phyloP scores from a whole-genome alignment of 1,140 invertebrate species.

The Chlorops oryzae region DNA sequence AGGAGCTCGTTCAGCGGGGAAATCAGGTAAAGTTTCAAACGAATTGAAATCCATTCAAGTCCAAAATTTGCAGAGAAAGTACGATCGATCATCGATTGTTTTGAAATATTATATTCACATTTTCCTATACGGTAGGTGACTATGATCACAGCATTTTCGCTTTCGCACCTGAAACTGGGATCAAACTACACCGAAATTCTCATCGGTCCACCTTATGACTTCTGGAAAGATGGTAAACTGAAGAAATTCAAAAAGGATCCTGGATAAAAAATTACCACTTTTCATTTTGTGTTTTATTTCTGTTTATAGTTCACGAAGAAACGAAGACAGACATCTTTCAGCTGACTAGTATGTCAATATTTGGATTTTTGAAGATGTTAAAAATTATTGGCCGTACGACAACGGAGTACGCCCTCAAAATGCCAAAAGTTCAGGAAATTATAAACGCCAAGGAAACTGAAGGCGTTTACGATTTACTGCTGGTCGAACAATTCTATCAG shows the following conservation, averaged over 20 bases:
- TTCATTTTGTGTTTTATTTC: neutral
- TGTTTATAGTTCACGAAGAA: neutral
- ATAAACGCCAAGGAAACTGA: slow-evolving; percentile 35
- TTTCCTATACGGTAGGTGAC: slow-evolving; percentile 21
- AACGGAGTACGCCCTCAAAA: slow-evolving; percentile 38
- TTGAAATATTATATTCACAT: too few species aligned
- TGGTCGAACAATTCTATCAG: slow-evolving; percentile 46
- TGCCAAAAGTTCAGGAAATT: slow-evolving; percentile 42
- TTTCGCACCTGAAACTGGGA: slow-evolving; percentile 25
- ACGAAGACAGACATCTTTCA: slow-evolving; percentile 18
- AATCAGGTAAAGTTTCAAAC: slow-evolving; percentile 18
- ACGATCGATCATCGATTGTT: neutral
- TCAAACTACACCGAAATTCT: slow-evolving; percentile 37
- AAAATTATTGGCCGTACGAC: slow-evolving; percentile 33
- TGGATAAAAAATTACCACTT: neutral
- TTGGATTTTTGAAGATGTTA: slow-evolving; percentile 32
- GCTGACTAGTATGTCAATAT: slow-evolving; percentile 28
- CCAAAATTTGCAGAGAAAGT: too few species aligned
- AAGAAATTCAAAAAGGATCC: neutral
- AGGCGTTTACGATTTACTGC: slow-evolving; percentile 45
- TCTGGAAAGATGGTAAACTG: slow-evolving; percentile 33
- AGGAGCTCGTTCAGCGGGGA: slow-evolving; percentile 30
- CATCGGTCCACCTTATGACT: slow-evolving; percentile 39
- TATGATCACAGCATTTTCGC: slow-evolving; percentile 26
- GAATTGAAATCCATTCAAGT: neutral